Evolutionary conservation across 2,797 vertebrate genomes (phyloP), one percentile per base, ranked within the genome.

Genomic region (Ptychadena robeensis): DNA sequence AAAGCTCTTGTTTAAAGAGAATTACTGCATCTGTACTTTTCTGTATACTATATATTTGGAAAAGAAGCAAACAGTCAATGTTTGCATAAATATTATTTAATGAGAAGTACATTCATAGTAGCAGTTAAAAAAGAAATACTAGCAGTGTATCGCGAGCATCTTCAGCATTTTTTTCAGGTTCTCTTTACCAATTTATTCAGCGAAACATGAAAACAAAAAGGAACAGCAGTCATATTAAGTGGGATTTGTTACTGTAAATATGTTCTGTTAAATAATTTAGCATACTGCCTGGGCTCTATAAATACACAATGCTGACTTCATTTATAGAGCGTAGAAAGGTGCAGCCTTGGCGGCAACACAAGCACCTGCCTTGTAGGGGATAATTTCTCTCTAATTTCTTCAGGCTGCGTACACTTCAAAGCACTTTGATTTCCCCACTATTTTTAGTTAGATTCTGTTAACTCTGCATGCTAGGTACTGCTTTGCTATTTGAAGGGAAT

Each of bases 181-280:
- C 44, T 44, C 35, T 18, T 18, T 71, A 25, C 18, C 25, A 28
- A 4, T 70, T 57, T 61, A 69, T 71, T 53, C 22, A 25, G 53
- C 31, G 35, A 70, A 77, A 70, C 73, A 77, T 64, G 61, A 27
- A 57, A 34, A 73, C 14, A 72, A 64, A 66, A 48, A 73, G 67
- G 74, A 78, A 15, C 71, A 44, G 63, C 68, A 73, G 82, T 34
- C 70, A 61, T 59, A 73, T 79, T 73, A 83, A 83, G 76, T 79
- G 32, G 70, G 69, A 83, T 73, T 79, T 79, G 82, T 73, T 63
- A 59, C 76, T 79, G 76, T 83, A 83, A 83, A 79, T 74, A 79
- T 79, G 70, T 73, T 61, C 76, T 79, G 31, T n/a, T 83, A 32
- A 79, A 83, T 83, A 27, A 83, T 83, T 83, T 76, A 79, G 44